Base-by-base conservation (phyloP, 2,888 invertebrate genomes). In the Cantharis rufa region DNA sequence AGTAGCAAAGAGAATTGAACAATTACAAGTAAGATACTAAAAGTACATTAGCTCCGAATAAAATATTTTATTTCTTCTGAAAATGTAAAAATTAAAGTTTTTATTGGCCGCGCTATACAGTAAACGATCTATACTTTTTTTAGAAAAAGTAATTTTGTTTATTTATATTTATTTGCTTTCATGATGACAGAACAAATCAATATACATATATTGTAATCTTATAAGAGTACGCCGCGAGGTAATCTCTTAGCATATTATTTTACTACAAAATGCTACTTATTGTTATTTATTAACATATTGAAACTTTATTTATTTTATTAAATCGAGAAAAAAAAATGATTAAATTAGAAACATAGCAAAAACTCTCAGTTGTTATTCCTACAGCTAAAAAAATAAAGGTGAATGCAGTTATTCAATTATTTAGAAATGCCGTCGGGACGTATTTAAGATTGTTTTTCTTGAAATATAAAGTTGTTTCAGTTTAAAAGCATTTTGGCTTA, bases 321-420 rank as follows among this genome's bases (percentile, higher is more conserved):
- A 48, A 13, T 48, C 4, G 5, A 13, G 28, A n/a, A 48, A 48
- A 1, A 5, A 5, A 2, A 18, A n/a, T 28, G 13, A 48, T 48
- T 48, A 7, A 48, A 48, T 48, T 48, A n/a, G 7, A 2, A 48
- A n/a, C n/a, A n/a, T 48, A 48, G 7, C n/a, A n/a, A 48, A 48
- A 48, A n/a, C 7, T 48, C 9, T 48, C n/a, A n/a, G 9, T n/a
- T n/a, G 48, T 48, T 48, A 48, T 48, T 48, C n/a, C 48, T n/a
- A 48, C n/a, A n/a, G n/a, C 48, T 48, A 48, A 48, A 48, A n/a
- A 48, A 48, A 48, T 48, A 48, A 48, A 48, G 48, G 48, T 48
- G 7, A 48, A 48, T 48, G 48, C 48, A 48, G 48, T 48, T 48
- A 48, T 48, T 48, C 48, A 48, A 48, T 48, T 48, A 48, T 48